phyloP scores from a whole-genome alignment of 2,797 vertebrate genomes.

The Enteromius mattozi region DNA sequence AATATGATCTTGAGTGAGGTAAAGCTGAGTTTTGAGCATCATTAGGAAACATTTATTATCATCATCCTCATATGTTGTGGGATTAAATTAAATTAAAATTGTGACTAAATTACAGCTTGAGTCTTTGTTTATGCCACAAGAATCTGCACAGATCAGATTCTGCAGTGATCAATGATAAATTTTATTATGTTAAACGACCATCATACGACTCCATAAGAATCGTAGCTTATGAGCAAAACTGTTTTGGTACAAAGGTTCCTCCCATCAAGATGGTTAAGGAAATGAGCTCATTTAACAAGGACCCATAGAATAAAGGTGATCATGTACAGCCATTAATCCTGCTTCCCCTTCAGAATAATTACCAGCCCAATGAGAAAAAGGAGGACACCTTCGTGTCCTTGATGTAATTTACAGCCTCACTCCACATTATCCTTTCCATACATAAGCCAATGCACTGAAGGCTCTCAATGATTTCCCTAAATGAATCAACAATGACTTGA shows the following conservation, averaged over 20 bases:
- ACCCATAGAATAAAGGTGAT: slow-evolving; percentile 23
- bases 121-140: neutral
- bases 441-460: neutral
- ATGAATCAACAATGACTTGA: slow-evolving; percentile 1
- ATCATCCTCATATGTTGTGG: neutral
- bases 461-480: neutral
- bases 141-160: neutral
- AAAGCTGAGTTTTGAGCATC: neutral
- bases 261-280: slow-evolving; percentile 5
- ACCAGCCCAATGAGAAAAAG: slow-evolving; percentile 27
- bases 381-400: slow-evolving; percentile 18
- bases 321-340: slow-evolving; percentile 3
- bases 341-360: slow-evolving; percentile 15
- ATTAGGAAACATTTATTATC: neutral
- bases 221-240: neutral
- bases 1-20: neutral
- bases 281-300: slow-evolving; percentile 22
- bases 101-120: neutral
- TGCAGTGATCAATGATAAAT: neutral
- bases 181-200: neutral
- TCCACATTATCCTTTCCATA: neutral
- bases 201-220: neutral
- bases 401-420: slow-evolving; percentile 19
- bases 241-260: slow-evolving; percentile 12
- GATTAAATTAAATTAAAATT: no score